Evolutionary conservation across 92 coral and sea anemone genomes (phyloP), one percentile per base, ranked within the genome.

Genomic region (Ricordea florida): DNA sequence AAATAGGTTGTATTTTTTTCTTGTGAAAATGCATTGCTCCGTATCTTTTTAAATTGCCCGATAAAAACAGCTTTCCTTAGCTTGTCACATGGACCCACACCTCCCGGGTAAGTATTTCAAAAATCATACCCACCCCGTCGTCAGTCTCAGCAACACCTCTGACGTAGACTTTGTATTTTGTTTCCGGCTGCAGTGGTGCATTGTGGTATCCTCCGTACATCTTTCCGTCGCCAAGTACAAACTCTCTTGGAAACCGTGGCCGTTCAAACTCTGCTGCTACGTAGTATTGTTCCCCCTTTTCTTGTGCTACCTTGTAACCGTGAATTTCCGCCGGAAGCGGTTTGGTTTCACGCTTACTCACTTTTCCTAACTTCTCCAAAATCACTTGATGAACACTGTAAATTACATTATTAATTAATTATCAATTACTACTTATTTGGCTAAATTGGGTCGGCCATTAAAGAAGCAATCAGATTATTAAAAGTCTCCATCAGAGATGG

Each of bases 191-290:
- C 20, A 94, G 61, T 17, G 89, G 82, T 0, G 79, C 93, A 58
- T 94, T 94, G 28, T 38, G 8, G 40, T 85, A 94, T 1, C 33
- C 72, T 5, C 72, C 71, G 61, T 94, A 91, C 0, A 0, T 55
- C 33, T 83, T 31, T 28, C 87, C 93, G 52, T 94, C 92, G 1
- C 98, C 98, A 38, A 94, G 81, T 16, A 76, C 72, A 64, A 94
- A 94, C n/a, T 35, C 51, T 37, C 0, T 4, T 5, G 85, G 85
- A 6, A 4, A 55, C 4, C 9, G 34, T 0, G 71, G 23, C 23
- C 83, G 60, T 0, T 41, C 25, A 62, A 92, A 78, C 66, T 80
- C 81, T 3, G 97, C 97, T n/a, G 98, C 87, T 3, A 94, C 52
- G 58, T 94, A 94, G 47, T 49, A 89, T 5, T 51, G 66, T 1